Evolutionary conservation across 2,113 vertebrate species (phyloP).

Genomic region (Gobiocypris rarus): DNA sequence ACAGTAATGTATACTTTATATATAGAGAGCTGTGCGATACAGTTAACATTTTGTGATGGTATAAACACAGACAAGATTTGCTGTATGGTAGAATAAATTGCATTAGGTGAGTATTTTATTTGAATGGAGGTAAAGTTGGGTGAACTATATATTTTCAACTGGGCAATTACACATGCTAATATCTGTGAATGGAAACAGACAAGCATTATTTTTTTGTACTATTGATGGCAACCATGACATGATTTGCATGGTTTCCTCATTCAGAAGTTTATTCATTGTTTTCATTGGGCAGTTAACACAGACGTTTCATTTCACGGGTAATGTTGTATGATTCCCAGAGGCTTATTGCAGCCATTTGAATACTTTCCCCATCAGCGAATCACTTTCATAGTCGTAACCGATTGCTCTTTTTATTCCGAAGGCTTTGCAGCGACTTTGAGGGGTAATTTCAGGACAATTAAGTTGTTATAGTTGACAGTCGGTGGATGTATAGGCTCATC

Average conservation of each 20-base stretch:
- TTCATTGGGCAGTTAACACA: neutral
- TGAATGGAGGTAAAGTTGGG: too few relatives aligned
- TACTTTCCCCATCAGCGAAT: constrained; percentile 3
- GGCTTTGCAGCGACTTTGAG: constrained; percentile 1
- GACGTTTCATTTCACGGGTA: neutral
- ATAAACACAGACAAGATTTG: too few relatives aligned
- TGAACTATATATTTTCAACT: too few relatives aligned
- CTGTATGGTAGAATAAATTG: too few relatives aligned
- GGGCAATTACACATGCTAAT: neutral
- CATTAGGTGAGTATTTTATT: too few relatives aligned
- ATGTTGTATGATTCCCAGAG: neutral
- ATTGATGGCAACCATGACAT: neutral
- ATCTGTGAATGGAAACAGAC: neutral
- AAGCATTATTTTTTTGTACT: neutral
- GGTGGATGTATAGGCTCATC: constrained; percentile 48
- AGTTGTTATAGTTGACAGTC: neutral
- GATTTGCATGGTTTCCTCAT: neutral
- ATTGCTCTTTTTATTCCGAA: constrained; percentile 18
- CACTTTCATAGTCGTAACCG: constrained; percentile 3
- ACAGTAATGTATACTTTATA: too few relatives aligned
- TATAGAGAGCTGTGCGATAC: too few relatives aligned
- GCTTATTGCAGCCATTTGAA: constrained; percentile 1
- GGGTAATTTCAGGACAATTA: constrained; percentile 2
- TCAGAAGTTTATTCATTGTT: neutral
- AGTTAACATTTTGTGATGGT: too few relatives aligned